Conservation (phyloP, 2,888 invertebrate genomes). For the Aphodius granarius region DNA sequence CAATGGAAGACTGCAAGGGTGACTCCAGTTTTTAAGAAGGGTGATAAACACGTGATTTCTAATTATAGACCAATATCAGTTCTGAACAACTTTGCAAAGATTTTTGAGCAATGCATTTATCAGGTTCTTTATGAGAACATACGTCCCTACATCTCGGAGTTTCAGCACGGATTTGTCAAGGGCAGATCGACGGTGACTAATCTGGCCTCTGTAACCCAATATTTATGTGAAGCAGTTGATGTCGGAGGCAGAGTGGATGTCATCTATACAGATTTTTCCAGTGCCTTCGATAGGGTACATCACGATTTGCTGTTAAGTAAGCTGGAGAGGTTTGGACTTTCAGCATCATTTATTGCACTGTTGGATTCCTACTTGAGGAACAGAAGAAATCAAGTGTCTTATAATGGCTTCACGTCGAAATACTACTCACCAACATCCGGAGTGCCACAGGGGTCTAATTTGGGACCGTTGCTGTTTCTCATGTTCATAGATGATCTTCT, state of each 20-base stretch:
- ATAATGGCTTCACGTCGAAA: neutral
- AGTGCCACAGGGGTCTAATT: slow-evolving; percentile 5
- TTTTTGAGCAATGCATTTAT: slow-evolving; percentile 14
- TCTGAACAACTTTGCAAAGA: slow-evolving; percentile 20
- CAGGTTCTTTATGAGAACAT: neutral
- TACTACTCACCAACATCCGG: neutral
- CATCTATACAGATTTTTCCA: neutral
- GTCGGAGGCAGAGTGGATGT: neutral
- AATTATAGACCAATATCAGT: slow-evolving; percentile 23
- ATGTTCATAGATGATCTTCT: neutral
- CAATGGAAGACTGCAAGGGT: slow-evolving; percentile 17
- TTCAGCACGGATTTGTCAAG: slow-evolving; percentile 2
- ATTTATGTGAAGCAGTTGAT: slow-evolving; percentile 6
- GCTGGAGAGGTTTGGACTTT: neutral
- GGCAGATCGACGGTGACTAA: neutral
- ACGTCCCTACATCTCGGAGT: neutral
- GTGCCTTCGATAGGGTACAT: neutral
- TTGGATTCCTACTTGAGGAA: neutral
- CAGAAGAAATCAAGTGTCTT: neutral
- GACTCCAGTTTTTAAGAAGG: slow-evolving; percentile 20
- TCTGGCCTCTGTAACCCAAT: neutral
- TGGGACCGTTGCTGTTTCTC: neutral
- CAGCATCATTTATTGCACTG: neutral
- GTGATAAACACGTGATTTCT: neutral
- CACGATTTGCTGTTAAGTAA: neutral